phyloP scores from a whole-genome alignment of 1,140 invertebrate genomes.

The Leptestheria dahalacensis region DNA sequence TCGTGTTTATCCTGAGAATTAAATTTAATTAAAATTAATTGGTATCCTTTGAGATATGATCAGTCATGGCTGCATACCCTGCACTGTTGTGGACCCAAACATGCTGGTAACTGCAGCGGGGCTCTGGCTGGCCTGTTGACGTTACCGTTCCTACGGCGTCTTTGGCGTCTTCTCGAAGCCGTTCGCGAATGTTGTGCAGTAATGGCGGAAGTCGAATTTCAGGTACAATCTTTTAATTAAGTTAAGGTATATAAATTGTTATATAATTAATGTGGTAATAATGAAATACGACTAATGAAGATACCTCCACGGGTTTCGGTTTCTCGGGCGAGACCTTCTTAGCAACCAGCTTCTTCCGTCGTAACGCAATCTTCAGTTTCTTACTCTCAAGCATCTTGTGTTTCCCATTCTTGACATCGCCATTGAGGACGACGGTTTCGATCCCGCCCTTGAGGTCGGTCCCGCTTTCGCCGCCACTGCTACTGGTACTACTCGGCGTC shows the following conservation, averaged over 20 bases:
- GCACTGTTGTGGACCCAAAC: neutral
- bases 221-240: too few relatives aligned
- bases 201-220: neutral
- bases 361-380: too few relatives aligned
- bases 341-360: too few relatives aligned
- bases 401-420: neutral
- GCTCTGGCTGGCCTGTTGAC: too few relatives aligned
- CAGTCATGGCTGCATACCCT: too few relatives aligned
- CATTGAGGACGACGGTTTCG: neutral
- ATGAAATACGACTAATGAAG: too few relatives aligned
- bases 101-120: neutral
- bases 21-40: too few relatives aligned
- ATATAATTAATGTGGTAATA: too few relatives aligned
- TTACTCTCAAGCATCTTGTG: too few relatives aligned
- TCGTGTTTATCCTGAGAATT: neutral
- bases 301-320: neutral
- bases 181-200: neutral
- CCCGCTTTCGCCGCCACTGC: neutral
- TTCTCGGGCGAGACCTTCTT: neutral
- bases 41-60: too few relatives aligned
- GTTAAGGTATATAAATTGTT: too few relatives aligned
- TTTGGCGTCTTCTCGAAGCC: neutral
- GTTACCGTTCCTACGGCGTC: too few relatives aligned
- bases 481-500: constrained; percentile 4
- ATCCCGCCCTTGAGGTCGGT: neutral